Evolutionary conservation across 2,113 vertebrate species (phyloP), one percentile per base, ranked within the genome.

Genomic region (Myotis lucifugus): DNA sequence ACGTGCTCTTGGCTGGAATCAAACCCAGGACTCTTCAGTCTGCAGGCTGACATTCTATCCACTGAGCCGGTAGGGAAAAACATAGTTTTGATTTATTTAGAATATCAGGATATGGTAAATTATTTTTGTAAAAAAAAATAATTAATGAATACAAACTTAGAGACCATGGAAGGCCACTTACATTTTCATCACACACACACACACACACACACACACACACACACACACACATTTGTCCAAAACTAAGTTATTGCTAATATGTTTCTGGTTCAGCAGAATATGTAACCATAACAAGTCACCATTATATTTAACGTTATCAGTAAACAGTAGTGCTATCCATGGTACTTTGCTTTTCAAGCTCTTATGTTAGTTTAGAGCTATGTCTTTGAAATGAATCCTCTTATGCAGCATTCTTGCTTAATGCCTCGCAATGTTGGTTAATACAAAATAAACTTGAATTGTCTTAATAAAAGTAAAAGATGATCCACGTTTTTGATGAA

Each of bases 101-200:
- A n/a, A 46, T 61, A 90, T 81, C 9, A 78, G 3, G 29, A 82
- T 59, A 78, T 78, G 9, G 14, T 46, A 77, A 34, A 76, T 48
- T 96, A 83, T 66, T 19, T 46, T 48, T 82, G 64, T 67, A 14
- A 66, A 59, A 96, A 96, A 96, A 21, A 96, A 87, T 82, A 64
- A 94, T 1, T 21, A 97, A 91, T 96, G 37, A 94, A 32, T 91
- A 34, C 90, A 69, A 81, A 81, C 8, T 85, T 88, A 85, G 64
- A 90, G 19, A 70, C 69, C 5, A 15, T 42, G 21, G 11, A 92
- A 93, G 73, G 76, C 4, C 11, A 50, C 79, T 90, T 83, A 64
- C 1, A 29, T 89, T 96, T 94, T 90, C 88, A 54, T 59, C 5
- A 94, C 6, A 70, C 3, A 52, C 12, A 61, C 4, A 29, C 6